Base-by-base conservation (phyloP, 2,888 invertebrate species). In the Thymelicus acteon region DNA sequence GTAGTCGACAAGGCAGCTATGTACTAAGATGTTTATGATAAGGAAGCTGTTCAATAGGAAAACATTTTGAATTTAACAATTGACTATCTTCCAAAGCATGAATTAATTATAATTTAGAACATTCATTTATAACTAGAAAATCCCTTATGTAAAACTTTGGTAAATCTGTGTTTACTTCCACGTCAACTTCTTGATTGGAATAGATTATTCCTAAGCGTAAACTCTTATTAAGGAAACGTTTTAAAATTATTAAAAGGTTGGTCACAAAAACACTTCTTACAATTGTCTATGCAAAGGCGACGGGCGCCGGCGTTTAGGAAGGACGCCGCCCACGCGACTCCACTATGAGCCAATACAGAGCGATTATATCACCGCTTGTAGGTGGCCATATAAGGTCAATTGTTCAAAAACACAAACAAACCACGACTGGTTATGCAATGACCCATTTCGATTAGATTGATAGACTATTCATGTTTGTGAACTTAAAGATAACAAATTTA, bases 351-450 rank as follows among this genome's bases (percentile, higher is more conserved):
- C 87, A 87, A 87, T 85, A 70, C 70, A 85, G 76, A 72, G 75
- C 77, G 89, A 89, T 92, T 92, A 91, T 91, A 91, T 92, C 92
- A 91, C 89, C 89, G 86, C 83, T 86, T 89, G 92, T 92, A 92
- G 92, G 92, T 89, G 90, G 91, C 92, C 92, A 86, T 92, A 92
- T 91, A 92, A 92, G 92, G 92, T 90, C 91, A 91, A 92, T 80
- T 92, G 90, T 88, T 88, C 82, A 85, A 87, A 70, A 89, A 86
- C 75, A 79, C 74, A 78, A 78, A 76, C 76, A 70, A 75, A 84
- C 79, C 63, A 67, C 63, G 72, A 62, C 72, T 73, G 73, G 72
- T 74, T 76, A 76, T 73, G 74, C 76, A 74, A 76, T 77, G 76
- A 80, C 77, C 77, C 74, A 79, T 74, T 76, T 79, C 69, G 71